phyloP scores from a whole-genome alignment of 2,888 invertebrate genomes.

The Protodeltote pygarga region DNA sequence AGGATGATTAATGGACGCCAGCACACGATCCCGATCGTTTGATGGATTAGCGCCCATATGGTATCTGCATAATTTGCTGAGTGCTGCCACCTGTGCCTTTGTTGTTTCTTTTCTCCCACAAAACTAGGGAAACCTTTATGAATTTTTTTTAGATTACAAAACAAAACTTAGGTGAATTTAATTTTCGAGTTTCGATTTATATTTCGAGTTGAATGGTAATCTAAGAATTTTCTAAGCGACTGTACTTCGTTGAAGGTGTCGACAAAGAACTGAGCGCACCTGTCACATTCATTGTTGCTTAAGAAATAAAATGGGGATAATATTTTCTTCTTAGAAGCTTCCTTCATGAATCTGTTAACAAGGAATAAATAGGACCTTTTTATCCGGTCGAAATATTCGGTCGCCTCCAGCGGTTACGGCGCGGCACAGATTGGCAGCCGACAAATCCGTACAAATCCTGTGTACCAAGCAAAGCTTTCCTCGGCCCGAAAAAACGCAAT shows the following conservation, averaged over 20 bases:
- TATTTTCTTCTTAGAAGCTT: conserved; percentile 51
- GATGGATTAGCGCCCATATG: conserved; percentile 86
- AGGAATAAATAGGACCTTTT: conserved; percentile 72
- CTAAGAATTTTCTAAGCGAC: conserved; percentile 43
- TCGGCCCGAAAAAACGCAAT: conserved; percentile 69
- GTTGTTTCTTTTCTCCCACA: conserved; percentile 56
- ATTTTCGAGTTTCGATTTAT: conserved; percentile 35
- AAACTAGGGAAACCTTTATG: conserved; percentile 43
- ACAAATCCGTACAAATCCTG: conserved; percentile 80
- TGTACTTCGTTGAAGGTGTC: conserved; percentile 32
- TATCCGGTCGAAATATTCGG: conserved; percentile 73
- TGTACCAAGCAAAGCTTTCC: conserved; percentile 60
- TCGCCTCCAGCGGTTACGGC: conserved; percentile 69
- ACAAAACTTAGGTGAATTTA: conserved; percentile 25
- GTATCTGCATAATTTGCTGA: conserved; percentile 83
- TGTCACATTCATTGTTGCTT: conserved; percentile 52
- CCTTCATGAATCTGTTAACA: conserved; percentile 74
- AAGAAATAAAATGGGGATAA: conserved; percentile 52
- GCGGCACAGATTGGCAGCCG: conserved; percentile 74
- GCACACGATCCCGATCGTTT: conserved; percentile 77
- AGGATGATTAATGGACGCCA: conserved; percentile 82
- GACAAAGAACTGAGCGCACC: conserved; percentile 37
- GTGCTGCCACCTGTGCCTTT: conserved; percentile 77
- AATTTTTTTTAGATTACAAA: conserved; percentile 40
- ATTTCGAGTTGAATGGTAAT: conserved; percentile 40